Evolutionary conservation across 92 coral and sea anemone genomes (phyloP), one percentile per base, ranked within the genome.

Genomic region (Umimayanthus kanabou): DNA sequence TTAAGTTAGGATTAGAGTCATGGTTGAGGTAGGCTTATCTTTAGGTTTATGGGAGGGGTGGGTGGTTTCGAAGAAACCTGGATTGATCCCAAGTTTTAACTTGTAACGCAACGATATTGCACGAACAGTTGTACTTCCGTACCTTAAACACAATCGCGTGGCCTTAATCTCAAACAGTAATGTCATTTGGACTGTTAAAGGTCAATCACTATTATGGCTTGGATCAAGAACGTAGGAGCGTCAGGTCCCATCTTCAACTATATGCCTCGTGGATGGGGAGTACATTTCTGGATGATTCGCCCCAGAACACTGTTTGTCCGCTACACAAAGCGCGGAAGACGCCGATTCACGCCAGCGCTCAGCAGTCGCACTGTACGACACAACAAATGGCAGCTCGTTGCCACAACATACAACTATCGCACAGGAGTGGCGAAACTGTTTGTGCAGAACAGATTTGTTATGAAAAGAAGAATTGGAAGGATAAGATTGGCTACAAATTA

Each of bases 191-290:
- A 14, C 37, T 18, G 77, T 73, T 30, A 6, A 69, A 83, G 87
- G 50, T 94, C 95, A 37, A 90, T 94, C 79, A 92, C 97, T 16
- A 81, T 94, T 57, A 79, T 92, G 29, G 97, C 90, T 5, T 94
- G 97, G 97, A 91, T 94, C 73, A 90, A 90, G 64, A 90, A 91
- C 88, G 67, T 76, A 50, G 97, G 97, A 11, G 80, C 92, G 43
- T 82, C 91, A 6, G 96, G 96, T 2, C 94, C 92, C 1, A 92
- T 92, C 50, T 81, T 93, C 37, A 88, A 89, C 89, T 94, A 90
- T 85, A 92, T 55, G 81, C 94, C 93, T 16, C 88, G 85, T 55
- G 96, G 94, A 9, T 92, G 96, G 92, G 96, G 96, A 10, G 96
- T 93, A 5, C 94, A 88, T 79, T 55, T 93, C 67, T 92, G 96